These are phyloP conservation scores for Margaritifera margaritifera DNA, from an alignment of 2,888 invertebrate species.

Conservation along the genomic window DNA sequence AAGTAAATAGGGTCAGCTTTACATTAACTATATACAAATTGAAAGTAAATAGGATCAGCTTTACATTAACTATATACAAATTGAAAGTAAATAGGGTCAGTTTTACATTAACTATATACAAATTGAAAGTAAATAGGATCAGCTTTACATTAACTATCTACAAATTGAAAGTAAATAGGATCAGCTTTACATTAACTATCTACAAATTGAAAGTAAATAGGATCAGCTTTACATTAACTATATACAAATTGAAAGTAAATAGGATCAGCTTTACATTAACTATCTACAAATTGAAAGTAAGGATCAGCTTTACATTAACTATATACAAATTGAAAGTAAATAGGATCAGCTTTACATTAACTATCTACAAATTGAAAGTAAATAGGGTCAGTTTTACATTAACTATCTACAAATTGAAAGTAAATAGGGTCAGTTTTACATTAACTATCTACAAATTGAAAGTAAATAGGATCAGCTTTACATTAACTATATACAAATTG, in stretches of 20 bases:
- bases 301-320: slow-evolving; percentile 87
- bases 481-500: slow-evolving; percentile 81
- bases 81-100: slow-evolving; percentile 80
- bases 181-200: too few relatives aligned
- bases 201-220: too few relatives aligned
- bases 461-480: slow-evolving; percentile 84
- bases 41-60: slow-evolving; percentile 80
- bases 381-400: too few relatives aligned
- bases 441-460: slow-evolving; percentile 51
- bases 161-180: too few relatives aligned
- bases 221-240: slow-evolving; percentile 56
- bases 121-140: slow-evolving; percentile 10
- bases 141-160: too few relatives aligned
- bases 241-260: too few relatives aligned
- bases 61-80: slow-evolving; percentile 85
- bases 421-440: slow-evolving; percentile 12
- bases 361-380: too few relatives aligned
- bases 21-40: slow-evolving; percentile 56
- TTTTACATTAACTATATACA: slow-evolving; percentile 88
- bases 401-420: too few relatives aligned
- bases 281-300: slow-evolving; percentile 80
- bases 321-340: slow-evolving; percentile 78
- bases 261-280: slow-evolving; percentile 89
- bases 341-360: too few relatives aligned
- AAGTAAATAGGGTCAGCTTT: too few relatives aligned